Conservation (phyloP, 2,888 invertebrate species). For the Pristionchus maxplancki region DNA sequence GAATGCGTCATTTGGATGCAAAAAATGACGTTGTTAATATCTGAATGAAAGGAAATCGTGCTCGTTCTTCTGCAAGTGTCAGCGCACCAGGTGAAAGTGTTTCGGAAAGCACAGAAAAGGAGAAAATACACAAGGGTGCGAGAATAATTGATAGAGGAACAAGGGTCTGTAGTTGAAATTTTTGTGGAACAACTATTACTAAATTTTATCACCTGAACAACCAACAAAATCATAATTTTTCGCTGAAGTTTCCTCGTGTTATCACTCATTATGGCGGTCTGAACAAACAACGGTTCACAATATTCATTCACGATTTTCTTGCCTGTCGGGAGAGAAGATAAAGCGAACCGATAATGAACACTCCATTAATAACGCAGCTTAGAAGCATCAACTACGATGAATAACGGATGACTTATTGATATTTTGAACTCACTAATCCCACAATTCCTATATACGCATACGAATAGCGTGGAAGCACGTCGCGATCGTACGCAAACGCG, state of each 20-base stretch:
- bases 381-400: neutral
- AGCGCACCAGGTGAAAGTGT: too few species aligned
- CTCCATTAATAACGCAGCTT: neutral
- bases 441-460: neutral
- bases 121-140: neutral
- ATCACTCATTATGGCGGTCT: neutral
- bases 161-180: neutral
- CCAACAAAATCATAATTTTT: neutral
- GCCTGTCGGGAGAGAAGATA: neutral
- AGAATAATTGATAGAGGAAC: neutral
- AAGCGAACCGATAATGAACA: neutral
- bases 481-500: neutral
- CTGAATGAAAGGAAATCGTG: neutral
- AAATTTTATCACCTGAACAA: neutral
- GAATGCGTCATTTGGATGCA: constrained; percentile 17
- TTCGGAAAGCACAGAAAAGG: too few species aligned
- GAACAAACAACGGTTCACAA: too few species aligned
- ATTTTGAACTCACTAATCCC: neutral
- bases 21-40: neutral
- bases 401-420: neutral
- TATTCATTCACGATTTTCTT: too few species aligned
- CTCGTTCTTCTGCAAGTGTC: too few species aligned
- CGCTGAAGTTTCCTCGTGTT: neutral
- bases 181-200: neutral
- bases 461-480: neutral